Evolutionary conservation across 2,797 vertebrate genomes (phyloP), one percentile per base, ranked within the genome.

Genomic region (Mus spretus): DNA sequence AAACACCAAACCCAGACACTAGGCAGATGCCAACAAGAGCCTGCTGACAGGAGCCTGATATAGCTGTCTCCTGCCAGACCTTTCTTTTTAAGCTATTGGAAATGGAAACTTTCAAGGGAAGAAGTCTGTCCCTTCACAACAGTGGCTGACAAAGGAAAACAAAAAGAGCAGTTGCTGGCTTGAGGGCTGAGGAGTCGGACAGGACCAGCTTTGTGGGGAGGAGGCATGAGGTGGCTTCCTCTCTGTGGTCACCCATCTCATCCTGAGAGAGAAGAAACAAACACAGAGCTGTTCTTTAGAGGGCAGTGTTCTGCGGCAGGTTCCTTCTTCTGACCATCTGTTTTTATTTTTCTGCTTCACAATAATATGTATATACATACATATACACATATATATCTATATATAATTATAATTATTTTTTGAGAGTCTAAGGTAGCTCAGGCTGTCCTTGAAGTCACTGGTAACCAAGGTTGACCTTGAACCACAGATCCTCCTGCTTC

Each of bases 91-190:
- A 34, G 37, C 24, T 11, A 50, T 89, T 85, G n/a, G 61, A 87
- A 97, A 91, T 70, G 53, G 55, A 47, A 44, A 55, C 80, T 86
- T 89, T n/a, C 82, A n/a, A 63, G 57, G 74, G 7, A n/a, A 80
- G 57, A n/a, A 70, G 44, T 53, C 59, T 93, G 87, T 10, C 26
- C 34, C 14, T 79, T 77, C 11, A 2, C 28, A 3, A 57, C 77
- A 82, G 67, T 14, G 34, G 67, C 13, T n/a, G 19, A 9, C 24
- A 59, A 55, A 70, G 55, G 79, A 72, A 95, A 53, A 12, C 2
- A 75, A 53, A 2, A 82, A 83, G 67, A 59, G 74, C 79, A 75
- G 77, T 79, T 83, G 31, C 74, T 90, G 79, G 88, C 70, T 84
- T 3, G 44, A 50, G 31, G 20, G 65, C n/a, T 28, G 53, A 89